These are phyloP conservation scores for Atta texana DNA, from an alignment of 1,140 invertebrate genomes.

Conservation along the genomic window DNA sequence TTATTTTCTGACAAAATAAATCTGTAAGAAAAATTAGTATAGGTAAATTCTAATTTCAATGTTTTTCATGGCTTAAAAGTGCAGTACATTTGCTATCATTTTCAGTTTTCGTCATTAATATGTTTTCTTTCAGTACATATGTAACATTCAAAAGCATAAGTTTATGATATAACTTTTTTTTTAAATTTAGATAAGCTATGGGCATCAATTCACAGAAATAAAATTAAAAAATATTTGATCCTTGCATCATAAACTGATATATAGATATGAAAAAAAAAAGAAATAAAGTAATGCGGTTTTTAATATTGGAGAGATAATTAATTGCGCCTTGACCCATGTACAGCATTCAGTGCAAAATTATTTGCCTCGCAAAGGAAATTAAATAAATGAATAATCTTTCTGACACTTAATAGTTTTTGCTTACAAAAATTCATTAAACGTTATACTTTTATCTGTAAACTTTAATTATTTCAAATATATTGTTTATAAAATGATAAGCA, in stretches of 20 bases:
- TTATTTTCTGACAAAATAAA: background rate
- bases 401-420: background rate
- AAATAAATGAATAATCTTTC: conserved; percentile 32
- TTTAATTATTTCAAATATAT: background rate
- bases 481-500: no score
- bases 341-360: conserved; percentile 24
- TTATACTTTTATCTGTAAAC: background rate
- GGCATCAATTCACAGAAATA: background rate
- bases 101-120: background rate
- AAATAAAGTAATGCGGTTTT: background rate
- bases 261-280: background rate
- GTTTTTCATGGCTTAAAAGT: background rate
- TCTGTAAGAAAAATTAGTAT: background rate
- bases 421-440: background rate
- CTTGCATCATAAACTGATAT: background rate
- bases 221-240: background rate
- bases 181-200: background rate
- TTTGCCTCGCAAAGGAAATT: conserved; percentile 28
- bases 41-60: background rate
- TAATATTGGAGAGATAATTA: conserved; percentile 16
- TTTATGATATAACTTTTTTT: background rate
- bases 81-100: background rate
- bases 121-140: background rate
- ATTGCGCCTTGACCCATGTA: conserved; percentile 24
- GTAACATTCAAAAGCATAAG: background rate